Evolutionary conservation across 2,888 invertebrate species (phyloP).

Genomic region (Lumbricus terrestris): DNA sequence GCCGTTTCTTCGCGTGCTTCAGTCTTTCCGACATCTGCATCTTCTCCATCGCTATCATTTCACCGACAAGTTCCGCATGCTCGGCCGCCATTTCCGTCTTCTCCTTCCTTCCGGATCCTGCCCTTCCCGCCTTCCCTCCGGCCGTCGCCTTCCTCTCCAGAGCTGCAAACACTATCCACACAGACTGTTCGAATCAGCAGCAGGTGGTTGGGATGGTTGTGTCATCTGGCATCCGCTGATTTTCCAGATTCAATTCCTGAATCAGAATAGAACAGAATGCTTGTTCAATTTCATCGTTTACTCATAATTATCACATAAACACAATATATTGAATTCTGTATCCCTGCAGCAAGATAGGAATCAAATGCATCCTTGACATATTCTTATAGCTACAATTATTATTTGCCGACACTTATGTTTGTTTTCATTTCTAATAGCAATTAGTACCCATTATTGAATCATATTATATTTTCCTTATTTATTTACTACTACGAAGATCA

Average conservation of each 20-base stretch:
- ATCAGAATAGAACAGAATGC: not conserved
- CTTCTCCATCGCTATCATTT: constrained; percentile 92
- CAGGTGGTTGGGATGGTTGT: not conserved
- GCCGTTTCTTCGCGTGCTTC: constrained; percentile 77
- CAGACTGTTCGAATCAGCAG: not conserved
- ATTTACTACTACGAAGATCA: no score
- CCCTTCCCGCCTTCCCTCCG: not conserved
- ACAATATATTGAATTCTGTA: not conserved
- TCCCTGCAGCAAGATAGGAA: not conserved
- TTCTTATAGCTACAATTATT: not conserved
- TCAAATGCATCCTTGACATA: not conserved
- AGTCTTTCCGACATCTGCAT: constrained; percentile 88
- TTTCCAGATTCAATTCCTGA: not conserved
- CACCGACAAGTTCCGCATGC: constrained; percentile 88
- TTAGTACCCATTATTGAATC: not conserved
- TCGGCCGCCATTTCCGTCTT: constrained; percentile 62
- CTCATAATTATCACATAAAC: not conserved
- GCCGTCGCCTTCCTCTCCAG: not conserved
- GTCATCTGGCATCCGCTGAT: not conserved
- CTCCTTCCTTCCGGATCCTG: not conserved
- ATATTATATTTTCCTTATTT: no score
- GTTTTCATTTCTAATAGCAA: not conserved
- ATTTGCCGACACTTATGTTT: not conserved
- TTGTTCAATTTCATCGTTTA: not conserved
- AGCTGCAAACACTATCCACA: not conserved